Evolutionary conservation across 2,888 invertebrate genomes (phyloP), one percentile per base, ranked within the genome.

Genomic region (Lepidochrysops patricia): DNA sequence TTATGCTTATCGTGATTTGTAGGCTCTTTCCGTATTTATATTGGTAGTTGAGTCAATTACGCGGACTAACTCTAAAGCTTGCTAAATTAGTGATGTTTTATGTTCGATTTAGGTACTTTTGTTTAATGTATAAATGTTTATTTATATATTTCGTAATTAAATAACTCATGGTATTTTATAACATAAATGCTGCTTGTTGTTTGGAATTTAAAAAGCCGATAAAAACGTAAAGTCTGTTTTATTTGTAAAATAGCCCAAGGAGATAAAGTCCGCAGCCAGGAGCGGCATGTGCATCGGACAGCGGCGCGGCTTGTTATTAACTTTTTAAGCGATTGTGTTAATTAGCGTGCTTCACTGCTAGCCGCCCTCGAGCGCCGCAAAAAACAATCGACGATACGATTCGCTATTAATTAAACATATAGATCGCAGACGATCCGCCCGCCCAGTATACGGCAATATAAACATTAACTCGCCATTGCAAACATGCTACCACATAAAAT

Each of bases 261-360:
- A 62, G 63, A 67, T 62, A 62, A 68, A 62, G 58, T 60, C 62
- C 61, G 62, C 60, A 67, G 66, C 67, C 65, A 63, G 67, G 60
- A 70, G 73, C 74, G 69, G 72, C 83, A 82, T 70, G 71, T 86
- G 88, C 82, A 67, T 71, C 75, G 73, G 84, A 85, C 85, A 80
- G 79, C 75, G 67, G 66, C 73, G 68, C 71, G 71, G 78, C 77
- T 75, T 77, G 82, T 82, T 87, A 86, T 87, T 84, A 86, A 79
- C 73, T 83, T 85, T 87, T 84, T 80, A 83, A 85, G 80, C 82
- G 83, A 83, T 85, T 80, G 84, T 76, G 82, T 86, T 88, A 86
- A 88, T 88, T 85, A 88, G 83, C 79, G 77, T 72, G 77, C 73
- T 77, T 74, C 74, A 72, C 75, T 70, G 75, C 75, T 73, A 75